Evolutionary conservation across 2,888 invertebrate species (phyloP).

Genomic region (Morpho achilles): DNA sequence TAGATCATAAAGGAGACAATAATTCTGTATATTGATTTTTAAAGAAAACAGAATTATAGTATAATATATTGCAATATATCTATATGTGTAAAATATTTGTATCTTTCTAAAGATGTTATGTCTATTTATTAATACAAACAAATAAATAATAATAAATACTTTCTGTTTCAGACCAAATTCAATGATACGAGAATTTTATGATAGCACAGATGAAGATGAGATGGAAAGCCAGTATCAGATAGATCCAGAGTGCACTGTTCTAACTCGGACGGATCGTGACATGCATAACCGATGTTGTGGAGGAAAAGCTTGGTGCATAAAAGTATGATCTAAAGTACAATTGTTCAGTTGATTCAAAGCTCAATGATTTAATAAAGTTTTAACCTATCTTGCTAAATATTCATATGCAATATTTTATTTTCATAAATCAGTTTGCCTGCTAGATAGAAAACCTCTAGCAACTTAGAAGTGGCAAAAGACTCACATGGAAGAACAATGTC

Average conservation of each 20-base stretch:
- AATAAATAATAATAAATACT: too few relatives aligned
- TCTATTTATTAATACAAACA: background rate
- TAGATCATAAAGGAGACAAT: too few relatives aligned
- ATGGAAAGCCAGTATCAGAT: constrained; percentile 64
- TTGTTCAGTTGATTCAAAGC: background rate
- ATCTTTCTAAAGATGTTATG: too few relatives aligned
- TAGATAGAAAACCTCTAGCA: too few relatives aligned
- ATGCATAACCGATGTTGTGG: constrained; percentile 92
- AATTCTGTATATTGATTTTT: too few relatives aligned
- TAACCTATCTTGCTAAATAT: background rate
- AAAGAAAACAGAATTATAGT: too few relatives aligned
- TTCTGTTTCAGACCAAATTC: constrained; percentile 28
- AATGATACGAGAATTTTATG: constrained; percentile 71
- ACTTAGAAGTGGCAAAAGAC: too few relatives aligned
- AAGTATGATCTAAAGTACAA: constrained; percentile 62
- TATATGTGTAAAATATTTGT: too few relatives aligned
- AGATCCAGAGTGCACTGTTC: constrained; percentile 60
- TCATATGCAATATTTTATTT: constrained; percentile 3
- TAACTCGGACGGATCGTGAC: constrained; percentile 74
- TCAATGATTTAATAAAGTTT: background rate
- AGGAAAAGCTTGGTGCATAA: constrained; percentile 92
- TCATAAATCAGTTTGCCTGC: too few relatives aligned
- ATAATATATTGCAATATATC: too few relatives aligned
- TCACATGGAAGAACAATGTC: too few relatives aligned
- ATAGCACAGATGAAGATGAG: constrained; percentile 71